Base-by-base conservation (phyloP, 2,888 invertebrate genomes). In the Bellardia bayeri region DNA sequence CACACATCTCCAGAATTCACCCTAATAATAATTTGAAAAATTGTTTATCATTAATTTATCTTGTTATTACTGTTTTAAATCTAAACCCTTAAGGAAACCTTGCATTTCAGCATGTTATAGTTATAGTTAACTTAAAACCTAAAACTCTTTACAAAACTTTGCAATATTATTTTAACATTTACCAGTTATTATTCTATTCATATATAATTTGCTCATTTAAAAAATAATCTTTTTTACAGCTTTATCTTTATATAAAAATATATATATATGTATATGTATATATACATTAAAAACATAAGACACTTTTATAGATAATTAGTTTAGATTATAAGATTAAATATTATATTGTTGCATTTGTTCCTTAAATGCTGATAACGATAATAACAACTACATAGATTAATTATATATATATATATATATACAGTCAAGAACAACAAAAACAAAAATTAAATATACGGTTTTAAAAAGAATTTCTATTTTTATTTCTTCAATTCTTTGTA, bases 81-180 rank as follows among this genome's bases (percentile, higher is more conserved):
- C 6, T 37, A 37, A 37, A 37, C 5, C 37, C 37, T 37, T 37
- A 1, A 6, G 5, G 54, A 16, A 54, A 54, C 30, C 23, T 66
- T 61, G 37, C 37, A 45, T 23, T 23, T 66, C 9, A 16, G 63
- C 49, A 76, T 64, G 61, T 13, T 37, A 37, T 37, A 37, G 37
- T 33, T 45, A 7, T 49, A 6, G 16, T 64, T n/a, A 3, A 8
- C 14, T 63, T 40, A 9, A 54, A 40, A 51, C 4, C 49, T 72
- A 42, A 61, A 84, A 68, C 23, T 33, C 74, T 30, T 79, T 79
- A 79, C 84, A 78, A 82, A 84, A 58, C 87, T 85, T 87, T 87
- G 87, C 84, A 87, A 82, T 80, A 66, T 51, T 30, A 14, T 14
- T 68, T 45, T 13, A 40, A 54, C 42, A 2, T 51, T 61, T 74